Evolutionary conservation across 2,113 vertebrate species (phyloP).

Genomic region (Dicentrarchus labrax): DNA sequence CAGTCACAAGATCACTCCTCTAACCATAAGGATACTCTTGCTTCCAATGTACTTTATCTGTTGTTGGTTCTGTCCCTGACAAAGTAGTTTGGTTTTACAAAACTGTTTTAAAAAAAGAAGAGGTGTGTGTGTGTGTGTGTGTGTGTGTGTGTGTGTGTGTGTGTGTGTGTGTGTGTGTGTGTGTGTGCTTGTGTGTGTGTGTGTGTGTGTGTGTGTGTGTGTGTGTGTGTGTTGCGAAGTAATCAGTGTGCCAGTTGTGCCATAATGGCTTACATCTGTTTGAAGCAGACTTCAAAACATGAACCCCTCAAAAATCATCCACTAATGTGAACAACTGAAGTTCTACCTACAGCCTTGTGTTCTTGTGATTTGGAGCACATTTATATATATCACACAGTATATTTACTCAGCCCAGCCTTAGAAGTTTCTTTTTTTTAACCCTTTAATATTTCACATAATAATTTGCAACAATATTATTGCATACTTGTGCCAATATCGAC

Average conservation of each 20-base stretch:
- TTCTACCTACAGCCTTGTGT: conserved; percentile 22
- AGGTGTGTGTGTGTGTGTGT: background rate
- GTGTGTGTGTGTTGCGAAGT: conserved; percentile 34
- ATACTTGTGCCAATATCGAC: background rate
- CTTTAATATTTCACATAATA: conserved; percentile 3
- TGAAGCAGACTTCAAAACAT: conserved; percentile 69
- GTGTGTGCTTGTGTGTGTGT: conserved; percentile 21
- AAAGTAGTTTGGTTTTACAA: conserved; percentile 49
- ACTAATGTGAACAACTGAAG: conserved; percentile 49
- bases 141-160: conserved; percentile 11
- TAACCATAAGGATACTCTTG: background rate
- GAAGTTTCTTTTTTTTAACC: background rate
- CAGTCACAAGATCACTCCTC: background rate
- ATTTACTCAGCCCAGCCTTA: background rate
- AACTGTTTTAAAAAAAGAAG: conserved; percentile 57
- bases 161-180: conserved; percentile 17
- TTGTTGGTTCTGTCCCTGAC: conserved; percentile 23
- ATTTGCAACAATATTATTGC: background rate
- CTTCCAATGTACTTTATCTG: conserved; percentile 29
- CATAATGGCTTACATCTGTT: conserved; percentile 83
- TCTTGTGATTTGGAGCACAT: background rate
- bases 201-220: background rate
- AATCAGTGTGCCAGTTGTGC: conserved; percentile 76
- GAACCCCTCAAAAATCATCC: conserved; percentile 51
- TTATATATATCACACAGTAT: background rate